Evolutionary conservation across 2,113 vertebrate genomes (phyloP), one percentile per base, ranked within the genome.

Genomic region (Columba livia): DNA sequence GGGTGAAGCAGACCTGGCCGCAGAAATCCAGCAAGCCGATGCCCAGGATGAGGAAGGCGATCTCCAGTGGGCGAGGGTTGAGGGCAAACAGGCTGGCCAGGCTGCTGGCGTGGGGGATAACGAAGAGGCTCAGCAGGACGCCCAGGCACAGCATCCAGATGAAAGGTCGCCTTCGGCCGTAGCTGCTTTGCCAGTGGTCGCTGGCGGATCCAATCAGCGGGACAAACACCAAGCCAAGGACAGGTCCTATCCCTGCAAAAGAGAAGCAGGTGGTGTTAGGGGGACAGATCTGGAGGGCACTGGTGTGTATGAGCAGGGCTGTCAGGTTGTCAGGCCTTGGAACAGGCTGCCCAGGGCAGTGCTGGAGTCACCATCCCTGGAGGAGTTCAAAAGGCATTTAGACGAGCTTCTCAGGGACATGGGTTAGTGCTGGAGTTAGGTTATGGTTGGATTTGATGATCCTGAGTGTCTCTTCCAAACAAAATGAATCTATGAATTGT

Each of bases 1-100:
- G 98, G 0, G 99, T 99, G 94, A 99, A 99, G 97, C 99, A 99
- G 60, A 98, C 98, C 95, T 99, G 99, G 61, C 98, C 98, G 0
- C 99, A 99, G 95, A 99, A 99, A 90, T 99, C 98, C 97, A 99
- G 89, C 40, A 99, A 71, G 12, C 98, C 98, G 25, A 98, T 97
- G 4, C 98, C 98, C 60, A 97, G 80, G 65, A 99, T 98, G 40
- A 99, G 98, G 91, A 99, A 98, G 20, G 98, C 74, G 42, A 98
- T 82, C 91, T 99, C 98, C 94, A 98, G 89, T 1, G 98, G 96
- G 72, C 97, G 97, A 28, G 97, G 26, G 3, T 94, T 53, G 23
- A 85, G 85, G 73, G 97, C 93, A 2, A 98, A 90, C 15, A 98
- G 96, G 50, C 94, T 44, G 5, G 98, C 98, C 91, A 99, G 95